Percentiles rank a stretch among this genome's conserved stretches.
Evolutionary conservation across 64 coral and sea anemone genomes (phyloP).

Genomic region (Montipora efflorescens): DNA sequence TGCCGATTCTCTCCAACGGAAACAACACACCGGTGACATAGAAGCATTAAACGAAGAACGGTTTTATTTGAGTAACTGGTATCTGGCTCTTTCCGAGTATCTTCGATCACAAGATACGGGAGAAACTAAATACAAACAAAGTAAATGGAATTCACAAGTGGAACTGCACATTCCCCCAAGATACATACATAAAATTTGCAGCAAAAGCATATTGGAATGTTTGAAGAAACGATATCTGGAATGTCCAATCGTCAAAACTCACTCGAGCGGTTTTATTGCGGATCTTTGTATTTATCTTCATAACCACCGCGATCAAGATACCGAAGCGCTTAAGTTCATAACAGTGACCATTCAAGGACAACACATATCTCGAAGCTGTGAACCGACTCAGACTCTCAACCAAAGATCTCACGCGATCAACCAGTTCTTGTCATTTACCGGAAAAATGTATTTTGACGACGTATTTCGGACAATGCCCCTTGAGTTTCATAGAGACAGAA

Average conservation of each 20-base stretch:
- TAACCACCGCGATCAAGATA: no score
- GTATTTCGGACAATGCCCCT: background rate
- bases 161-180: background rate
- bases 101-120: background rate
- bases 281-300: background rate
- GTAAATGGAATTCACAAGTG: background rate
- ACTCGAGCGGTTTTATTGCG: background rate
- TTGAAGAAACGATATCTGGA: background rate
- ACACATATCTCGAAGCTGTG: background rate
- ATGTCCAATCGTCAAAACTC: background rate
- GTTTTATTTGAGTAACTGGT: background rate
- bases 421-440: no score
- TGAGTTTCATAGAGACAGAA: background rate
- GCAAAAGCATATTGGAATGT: background rate
- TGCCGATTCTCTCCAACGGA: background rate
- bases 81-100: background rate
- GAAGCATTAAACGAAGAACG: slow-evolving; percentile 15
- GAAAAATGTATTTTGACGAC: background rate
- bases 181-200: background rate
- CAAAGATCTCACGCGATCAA: no score
- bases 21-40: background rate
- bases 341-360: background rate
- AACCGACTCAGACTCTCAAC: background rate
- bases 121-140: background rate
- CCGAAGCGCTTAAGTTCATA: no score